phyloP scores from a whole-genome alignment of 2,888 invertebrate genomes.

The Coleophora deauratella region DNA sequence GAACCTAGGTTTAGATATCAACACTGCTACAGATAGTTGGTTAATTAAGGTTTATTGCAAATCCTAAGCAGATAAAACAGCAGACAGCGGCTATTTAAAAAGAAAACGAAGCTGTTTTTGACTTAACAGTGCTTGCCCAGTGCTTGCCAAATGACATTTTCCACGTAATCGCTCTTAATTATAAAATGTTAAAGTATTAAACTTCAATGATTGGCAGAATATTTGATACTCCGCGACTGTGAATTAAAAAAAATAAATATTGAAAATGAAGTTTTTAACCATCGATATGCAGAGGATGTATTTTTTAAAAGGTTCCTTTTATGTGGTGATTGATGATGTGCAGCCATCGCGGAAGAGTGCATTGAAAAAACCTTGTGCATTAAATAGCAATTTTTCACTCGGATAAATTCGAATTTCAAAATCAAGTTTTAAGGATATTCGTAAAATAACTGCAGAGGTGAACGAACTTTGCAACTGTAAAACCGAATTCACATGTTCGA shows the following conservation, averaged over 20 bases:
- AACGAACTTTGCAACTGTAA: not conserved
- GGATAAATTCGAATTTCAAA: conserved; percentile 37
- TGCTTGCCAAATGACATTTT: too few relatives aligned
- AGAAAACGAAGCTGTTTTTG: too few relatives aligned
- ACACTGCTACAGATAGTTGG: too few relatives aligned
- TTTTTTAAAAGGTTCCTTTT: conserved; percentile 40
- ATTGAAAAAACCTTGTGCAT: conserved; percentile 41
- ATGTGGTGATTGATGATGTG: conserved; percentile 42
- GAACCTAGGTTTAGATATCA: too few relatives aligned
- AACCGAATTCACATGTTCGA: not conserved
- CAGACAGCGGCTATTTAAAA: too few relatives aligned
- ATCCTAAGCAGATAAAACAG: too few relatives aligned
- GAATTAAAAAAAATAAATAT: conserved; percentile 25
- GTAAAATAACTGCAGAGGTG: not conserved
- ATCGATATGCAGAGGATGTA: conserved; percentile 28
- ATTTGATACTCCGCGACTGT: conserved; percentile 30
- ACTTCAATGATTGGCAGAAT: conserved; percentile 26
- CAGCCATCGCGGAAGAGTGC: conserved; percentile 32
- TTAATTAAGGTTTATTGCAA: too few relatives aligned
- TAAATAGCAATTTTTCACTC: conserved; percentile 57
- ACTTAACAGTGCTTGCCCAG: too few relatives aligned
- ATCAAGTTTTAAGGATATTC: conserved; percentile 22
- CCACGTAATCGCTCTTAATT: too few relatives aligned
- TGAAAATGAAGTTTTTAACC: conserved; percentile 30
- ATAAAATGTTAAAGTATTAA: too few relatives aligned